Conservation (phyloP, 2,888 invertebrate species). For the Pollenia angustigena region DNA sequence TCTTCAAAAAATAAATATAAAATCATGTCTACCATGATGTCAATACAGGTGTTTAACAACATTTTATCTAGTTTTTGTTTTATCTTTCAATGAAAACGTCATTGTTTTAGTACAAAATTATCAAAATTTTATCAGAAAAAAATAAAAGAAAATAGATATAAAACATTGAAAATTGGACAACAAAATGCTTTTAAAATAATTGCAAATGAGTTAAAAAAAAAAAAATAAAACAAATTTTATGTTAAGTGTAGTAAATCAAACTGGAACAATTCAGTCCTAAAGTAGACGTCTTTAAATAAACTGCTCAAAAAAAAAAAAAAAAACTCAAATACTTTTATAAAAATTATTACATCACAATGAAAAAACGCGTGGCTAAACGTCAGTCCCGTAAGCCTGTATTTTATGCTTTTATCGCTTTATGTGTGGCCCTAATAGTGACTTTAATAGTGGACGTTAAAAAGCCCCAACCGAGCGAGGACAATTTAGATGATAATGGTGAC, state of each 20-base stretch:
- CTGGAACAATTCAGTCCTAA: constrained; percentile 29
- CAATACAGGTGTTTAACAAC: neutral
- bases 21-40: neutral
- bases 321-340: neutral
- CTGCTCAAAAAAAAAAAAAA: neutral
- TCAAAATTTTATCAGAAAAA: constrained; percentile 3
- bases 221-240: neutral
- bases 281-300: constrained; percentile 4
- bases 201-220: constrained; percentile 21
- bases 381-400: constrained; percentile 77
- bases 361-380: constrained; percentile 79
- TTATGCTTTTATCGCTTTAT: constrained; percentile 72
- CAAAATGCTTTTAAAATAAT: constrained; percentile 73
- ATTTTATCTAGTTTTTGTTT: constrained; percentile 2
- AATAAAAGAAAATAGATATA: neutral
- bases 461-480: neutral
- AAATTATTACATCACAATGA: constrained; percentile 67
- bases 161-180: constrained; percentile 27
- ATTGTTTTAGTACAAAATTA: constrained; percentile 29
- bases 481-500: constrained; percentile 78
- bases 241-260: neutral
- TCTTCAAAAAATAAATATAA: neutral
- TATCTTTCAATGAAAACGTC: constrained; percentile 33
- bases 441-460: constrained; percentile 77
- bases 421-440: constrained; percentile 76